Conservation (phyloP, 1,140 invertebrate genomes). For the Drosophila baimaii region DNA sequence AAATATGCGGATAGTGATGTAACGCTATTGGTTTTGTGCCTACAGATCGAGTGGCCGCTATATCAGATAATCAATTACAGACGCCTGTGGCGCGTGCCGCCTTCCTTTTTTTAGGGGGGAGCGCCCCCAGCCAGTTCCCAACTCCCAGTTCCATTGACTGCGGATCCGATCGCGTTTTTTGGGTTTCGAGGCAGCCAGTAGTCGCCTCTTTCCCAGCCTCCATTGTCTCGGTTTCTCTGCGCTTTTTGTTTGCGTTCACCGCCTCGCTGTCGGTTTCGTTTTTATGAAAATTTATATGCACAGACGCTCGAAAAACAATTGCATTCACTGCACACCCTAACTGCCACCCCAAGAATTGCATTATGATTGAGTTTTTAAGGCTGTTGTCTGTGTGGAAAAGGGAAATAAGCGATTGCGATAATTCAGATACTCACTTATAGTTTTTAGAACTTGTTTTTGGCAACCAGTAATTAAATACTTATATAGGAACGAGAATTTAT, state of each 20-base stretch:
- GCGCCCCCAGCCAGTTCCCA: slow-evolving; percentile 30
- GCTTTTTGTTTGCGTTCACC: slow-evolving; percentile 32
- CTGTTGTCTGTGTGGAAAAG: background rate
- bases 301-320: slow-evolving; percentile 28
- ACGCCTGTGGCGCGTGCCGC: slow-evolving; percentile 58
- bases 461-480: background rate
- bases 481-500: background rate
- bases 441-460: background rate
- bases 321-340: slow-evolving; percentile 27
- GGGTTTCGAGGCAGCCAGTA: slow-evolving; percentile 37
- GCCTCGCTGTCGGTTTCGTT: slow-evolving; percentile 27
- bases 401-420: background rate
- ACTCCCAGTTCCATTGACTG: slow-evolving; percentile 48
- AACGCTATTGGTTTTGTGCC: slow-evolving; percentile 43
- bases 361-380: background rate
- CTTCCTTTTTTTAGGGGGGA: slow-evolving; percentile 32
- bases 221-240: slow-evolving; percentile 42
- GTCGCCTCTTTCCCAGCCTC: slow-evolving; percentile 46
- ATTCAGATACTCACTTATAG: background rate
- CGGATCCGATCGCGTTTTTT: slow-evolving; percentile 52
- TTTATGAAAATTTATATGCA: slow-evolving; percentile 44
- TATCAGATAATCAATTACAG: slow-evolving; percentile 60
- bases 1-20: slow-evolving; percentile 46
- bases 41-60: slow-evolving; percentile 22
- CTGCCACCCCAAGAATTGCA: background rate